These are phyloP conservation scores for Drosophila parabipectinata DNA, from an alignment of 1,140 invertebrate genomes.

Conservation along the genomic window DNA sequence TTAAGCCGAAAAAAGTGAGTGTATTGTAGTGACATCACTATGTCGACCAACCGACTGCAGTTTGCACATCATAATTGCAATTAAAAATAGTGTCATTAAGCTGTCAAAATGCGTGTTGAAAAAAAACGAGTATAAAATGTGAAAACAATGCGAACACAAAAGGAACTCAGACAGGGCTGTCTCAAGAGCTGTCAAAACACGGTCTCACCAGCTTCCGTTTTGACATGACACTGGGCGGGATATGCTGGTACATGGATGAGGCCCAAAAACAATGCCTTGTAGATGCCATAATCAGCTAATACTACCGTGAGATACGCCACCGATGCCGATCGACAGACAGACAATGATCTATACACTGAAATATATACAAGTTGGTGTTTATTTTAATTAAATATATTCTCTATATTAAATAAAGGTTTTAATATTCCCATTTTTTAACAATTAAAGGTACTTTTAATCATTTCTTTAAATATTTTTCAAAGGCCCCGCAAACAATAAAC, in stretches of 20 bases:
- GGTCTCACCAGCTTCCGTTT: slow-evolving; percentile 74
- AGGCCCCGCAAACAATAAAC: background rate
- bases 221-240: slow-evolving; percentile 39
- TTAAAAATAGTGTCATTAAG: slow-evolving; percentile 53
- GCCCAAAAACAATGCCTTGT: slow-evolving; percentile 54
- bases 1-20: slow-evolving; percentile 16
- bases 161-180: slow-evolving; percentile 13
- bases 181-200: slow-evolving; percentile 59
- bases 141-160: slow-evolving; percentile 20
- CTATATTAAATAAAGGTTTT: background rate
- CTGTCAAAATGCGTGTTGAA: slow-evolving; percentile 63
- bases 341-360: background rate
- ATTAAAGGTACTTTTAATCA: too few species aligned
- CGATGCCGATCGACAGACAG: slow-evolving; percentile 23
- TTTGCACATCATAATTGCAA: slow-evolving; percentile 57
- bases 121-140: slow-evolving; percentile 18
- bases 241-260: slow-evolving; percentile 18
- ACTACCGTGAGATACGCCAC: slow-evolving; percentile 55
- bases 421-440: too few species aligned
- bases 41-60: slow-evolving; percentile 10
- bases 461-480: too few species aligned
- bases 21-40: slow-evolving; percentile 37
- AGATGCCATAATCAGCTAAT: slow-evolving; percentile 61
- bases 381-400: background rate
- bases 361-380: background rate